Evolutionary conservation across 2,888 invertebrate genomes (phyloP), one percentile per base, ranked within the genome.

Genomic region (Mesorhabditis spiculigera): DNA sequence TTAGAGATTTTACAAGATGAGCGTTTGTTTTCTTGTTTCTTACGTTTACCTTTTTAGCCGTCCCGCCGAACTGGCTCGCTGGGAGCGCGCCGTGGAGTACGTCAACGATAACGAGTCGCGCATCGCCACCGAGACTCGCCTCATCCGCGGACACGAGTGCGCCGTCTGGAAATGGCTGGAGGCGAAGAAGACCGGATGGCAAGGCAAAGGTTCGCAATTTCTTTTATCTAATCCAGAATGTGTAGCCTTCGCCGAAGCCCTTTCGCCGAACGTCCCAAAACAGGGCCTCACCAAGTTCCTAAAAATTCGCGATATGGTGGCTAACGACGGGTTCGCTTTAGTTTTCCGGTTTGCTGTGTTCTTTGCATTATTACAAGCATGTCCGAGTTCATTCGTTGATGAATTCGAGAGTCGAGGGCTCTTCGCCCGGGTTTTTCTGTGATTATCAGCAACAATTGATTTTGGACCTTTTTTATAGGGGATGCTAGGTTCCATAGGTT

Each of bases 121-220:
- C 74, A 91, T 90, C 41, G 85, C 87, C 13, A 82, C 83, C 8
- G 85, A 85, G 84, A 90, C 93, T 10, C 92, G 93, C 83, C 90
- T 91, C 42, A 92, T 95, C 8, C 91, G 92, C 70, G 96, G 96
- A 0, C 95, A 95, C 86, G 93, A 95, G 81, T 93, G 92, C 85
- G 90, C 91, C 69, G 94, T 95, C 0, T 94, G 96, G 93, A 84
- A 88, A 66, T 89, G 89, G 89, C 76, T 88, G 65, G 75, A 73
- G 13, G 44, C 58, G 10, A 50, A n/a, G n/a, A 50, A 50, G n/a
- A 50, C 10, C 58, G 58, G 58, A n/a, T 50, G 58, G 58, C 58
- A 50, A 50, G 58, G 58, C 1, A 50, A 50, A 50, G 58, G 58
- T 50, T 13, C 8, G 58, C 58, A n/a, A 1, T 13, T 50, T 50